A percentile compares a stretch with the other conserved stretches of the same genome.
phyloP scores from a whole-genome alignment of 2,797 vertebrate genomes.

The Brachyalestes nurse region DNA sequence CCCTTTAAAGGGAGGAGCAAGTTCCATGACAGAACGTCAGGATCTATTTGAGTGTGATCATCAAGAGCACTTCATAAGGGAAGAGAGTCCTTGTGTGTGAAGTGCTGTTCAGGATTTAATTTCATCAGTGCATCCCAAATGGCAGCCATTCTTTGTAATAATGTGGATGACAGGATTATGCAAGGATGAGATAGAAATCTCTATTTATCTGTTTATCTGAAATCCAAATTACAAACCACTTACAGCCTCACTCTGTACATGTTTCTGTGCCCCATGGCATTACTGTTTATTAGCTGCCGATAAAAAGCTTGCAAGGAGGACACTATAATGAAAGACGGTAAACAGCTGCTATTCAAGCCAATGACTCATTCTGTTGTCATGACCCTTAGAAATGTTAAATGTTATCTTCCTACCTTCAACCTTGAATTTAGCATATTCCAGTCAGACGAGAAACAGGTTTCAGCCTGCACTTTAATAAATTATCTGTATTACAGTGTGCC shows the following conservation, averaged over 20 bases:
- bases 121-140: constrained; percentile 17
- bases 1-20: neutral
- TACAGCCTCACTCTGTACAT: neutral
- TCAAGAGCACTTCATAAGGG: constrained; percentile 10
- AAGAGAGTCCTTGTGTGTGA: neutral
- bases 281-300: neutral
- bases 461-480: no score
- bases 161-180: constrained; percentile 1
- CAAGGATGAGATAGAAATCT: neutral
- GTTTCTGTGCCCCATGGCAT: neutral
- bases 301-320: neutral
- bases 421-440: neutral
- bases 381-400: neutral
- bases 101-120: constrained; percentile 4
- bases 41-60: neutral
- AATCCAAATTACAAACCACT: constrained; percentile 3
- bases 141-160: neutral
- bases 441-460: neutral
- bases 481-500: neutral
- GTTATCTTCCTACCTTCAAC: neutral
- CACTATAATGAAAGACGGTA: neutral
- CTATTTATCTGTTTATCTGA: constrained; percentile 15
- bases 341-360: neutral
- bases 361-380: neutral
- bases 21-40: neutral